Evolutionary conservation across 2,113 vertebrate genomes (phyloP).

Genomic region (Pomatorhinus ruficollis): DNA sequence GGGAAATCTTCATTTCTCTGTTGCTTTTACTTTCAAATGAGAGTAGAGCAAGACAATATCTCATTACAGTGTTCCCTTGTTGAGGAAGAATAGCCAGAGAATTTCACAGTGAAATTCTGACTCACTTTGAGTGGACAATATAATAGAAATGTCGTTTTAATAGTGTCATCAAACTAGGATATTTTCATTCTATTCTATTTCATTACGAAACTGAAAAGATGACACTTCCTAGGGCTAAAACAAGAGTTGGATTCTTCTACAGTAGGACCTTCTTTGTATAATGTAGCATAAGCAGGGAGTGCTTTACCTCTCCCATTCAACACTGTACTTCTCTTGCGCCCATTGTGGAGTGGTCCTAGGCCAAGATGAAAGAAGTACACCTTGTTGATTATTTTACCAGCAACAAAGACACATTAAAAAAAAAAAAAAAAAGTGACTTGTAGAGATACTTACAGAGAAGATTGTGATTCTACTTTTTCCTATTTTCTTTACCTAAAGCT

Average conservation of each 20-base stretch:
- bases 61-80: neutral
- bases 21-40: neutral
- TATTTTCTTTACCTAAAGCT: neutral
- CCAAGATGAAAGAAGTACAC: neutral
- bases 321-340: neutral
- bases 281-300: neutral
- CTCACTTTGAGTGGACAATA: neutral
- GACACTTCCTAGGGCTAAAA: neutral
- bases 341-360: neutral
- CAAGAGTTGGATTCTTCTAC: neutral
- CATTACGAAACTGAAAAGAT: neutral
- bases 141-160: neutral
- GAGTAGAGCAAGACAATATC: neutral
- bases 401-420: rapidly evolving
- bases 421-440: neutral
- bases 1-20: neutral
- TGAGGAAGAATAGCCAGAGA: neutral
- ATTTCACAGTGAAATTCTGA: neutral
- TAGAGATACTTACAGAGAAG: neutral
- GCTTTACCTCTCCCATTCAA: neutral
- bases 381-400: neutral
- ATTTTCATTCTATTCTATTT: neutral
- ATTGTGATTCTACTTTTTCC: neutral
- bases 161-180: neutral
- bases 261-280: neutral